Percentiles rank a stretch among this genome's conserved stretches.
phyloP scores from a whole-genome alignment of 2,797 vertebrate species.

The Halcyon chelicuti region DNA sequence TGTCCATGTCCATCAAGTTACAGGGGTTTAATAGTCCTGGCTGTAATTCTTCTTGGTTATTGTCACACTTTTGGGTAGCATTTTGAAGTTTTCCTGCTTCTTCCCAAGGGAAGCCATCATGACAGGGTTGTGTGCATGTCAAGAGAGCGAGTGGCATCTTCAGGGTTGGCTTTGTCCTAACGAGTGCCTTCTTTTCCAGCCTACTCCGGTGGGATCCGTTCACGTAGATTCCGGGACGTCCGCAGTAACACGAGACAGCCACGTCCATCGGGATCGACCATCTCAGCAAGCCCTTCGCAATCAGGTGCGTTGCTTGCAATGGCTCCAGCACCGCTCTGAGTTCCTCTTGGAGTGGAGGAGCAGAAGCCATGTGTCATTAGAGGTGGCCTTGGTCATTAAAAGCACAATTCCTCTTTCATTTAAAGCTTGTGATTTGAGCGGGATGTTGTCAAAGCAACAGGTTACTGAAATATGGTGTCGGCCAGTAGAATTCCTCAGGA shows the following conservation, averaged over 20 bases:
- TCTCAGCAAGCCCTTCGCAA: slow-evolving; percentile 92
- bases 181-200: slow-evolving; percentile 78
- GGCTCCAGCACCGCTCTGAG: neutral
- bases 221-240: slow-evolving; percentile 94
- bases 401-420: neutral
- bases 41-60: neutral
- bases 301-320: slow-evolving; percentile 82
- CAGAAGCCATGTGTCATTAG: neutral
- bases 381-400: neutral
- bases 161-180: neutral
- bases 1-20: neutral
- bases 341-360: neutral
- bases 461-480: neutral
- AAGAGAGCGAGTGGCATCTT: neutral
- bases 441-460: neutral
- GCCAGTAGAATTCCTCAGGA: neutral
- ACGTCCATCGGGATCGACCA: slow-evolving; percentile 90
- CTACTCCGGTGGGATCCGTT: slow-evolving; percentile 95
- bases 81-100: neutral
- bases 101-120: neutral
- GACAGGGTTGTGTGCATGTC: neutral
- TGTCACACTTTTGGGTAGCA: neutral
- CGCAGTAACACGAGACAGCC: slow-evolving; percentile 92
- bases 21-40: neutral
- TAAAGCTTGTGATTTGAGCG: neutral